A percentile compares a stretch with the other conserved stretches of the same genome.
These are phyloP conservation scores for Cerastis rubricosa DNA, from an alignment of 2,888 invertebrate species.

Conservation along the genomic window DNA sequence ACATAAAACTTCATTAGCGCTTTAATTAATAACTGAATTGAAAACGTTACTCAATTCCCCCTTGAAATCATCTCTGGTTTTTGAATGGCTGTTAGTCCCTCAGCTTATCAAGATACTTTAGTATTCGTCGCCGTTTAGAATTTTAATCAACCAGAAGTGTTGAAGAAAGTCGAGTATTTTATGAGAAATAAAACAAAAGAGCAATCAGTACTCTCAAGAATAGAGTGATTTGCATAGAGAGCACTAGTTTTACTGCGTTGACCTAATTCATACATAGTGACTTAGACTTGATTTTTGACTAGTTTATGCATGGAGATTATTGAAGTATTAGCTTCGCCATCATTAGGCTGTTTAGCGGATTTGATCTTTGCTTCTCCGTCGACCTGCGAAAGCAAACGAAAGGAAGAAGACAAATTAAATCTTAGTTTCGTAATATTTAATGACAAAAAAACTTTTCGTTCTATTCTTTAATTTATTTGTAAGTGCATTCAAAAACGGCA, in stretches of 20 bases:
- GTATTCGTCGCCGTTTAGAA: slow-evolving; percentile 40
- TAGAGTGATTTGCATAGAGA: neutral
- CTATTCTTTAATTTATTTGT: no score
- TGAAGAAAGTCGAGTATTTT: slow-evolving; percentile 7
- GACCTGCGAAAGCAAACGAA: no score
- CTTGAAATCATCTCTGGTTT: slow-evolving; percentile 26
- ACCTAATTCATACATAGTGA: neutral
- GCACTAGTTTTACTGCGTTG: neutral
- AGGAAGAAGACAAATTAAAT: no score
- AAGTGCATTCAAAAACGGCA: no score
- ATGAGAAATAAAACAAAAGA: neutral
- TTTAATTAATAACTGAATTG: slow-evolving; percentile 51
- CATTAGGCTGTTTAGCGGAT: neutral
- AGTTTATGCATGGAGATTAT: neutral
- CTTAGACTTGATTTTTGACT: neutral
- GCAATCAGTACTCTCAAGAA: neutral
- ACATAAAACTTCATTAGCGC: slow-evolving; percentile 36
- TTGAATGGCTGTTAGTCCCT: slow-evolving; percentile 45
- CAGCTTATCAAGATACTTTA: slow-evolving; percentile 41
- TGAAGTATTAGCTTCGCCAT: neutral
- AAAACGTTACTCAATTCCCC: slow-evolving; percentile 43
- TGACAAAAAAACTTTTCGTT: no score
- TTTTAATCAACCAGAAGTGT: slow-evolving; percentile 46
- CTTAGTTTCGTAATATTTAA: no score
- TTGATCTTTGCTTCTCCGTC: no score